Evolutionary conservation across 1,140 invertebrate genomes (phyloP), one percentile per base, ranked within the genome.

Genomic region (Bombus superbus): DNA sequence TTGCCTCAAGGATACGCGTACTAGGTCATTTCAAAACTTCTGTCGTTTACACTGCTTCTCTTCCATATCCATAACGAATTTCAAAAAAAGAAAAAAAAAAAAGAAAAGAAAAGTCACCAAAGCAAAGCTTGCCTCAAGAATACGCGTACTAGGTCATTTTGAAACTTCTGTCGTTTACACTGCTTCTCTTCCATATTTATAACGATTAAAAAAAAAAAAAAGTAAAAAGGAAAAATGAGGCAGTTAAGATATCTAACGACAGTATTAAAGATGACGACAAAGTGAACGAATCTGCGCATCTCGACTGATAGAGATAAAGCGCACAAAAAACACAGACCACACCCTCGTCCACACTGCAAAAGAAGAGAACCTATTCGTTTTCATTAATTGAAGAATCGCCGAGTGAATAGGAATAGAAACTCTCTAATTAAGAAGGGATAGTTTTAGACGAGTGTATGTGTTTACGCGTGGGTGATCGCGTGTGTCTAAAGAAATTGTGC

Each of bases 351-450:
- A 53, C 47, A 2, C 18, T 32, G 6, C 1, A 18, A 64, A 57
- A 32, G n/a, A 71, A 53, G 62, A n/a, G 35, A 62, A 28, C 59
- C 53, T 35, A 44, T 83, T 81, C n/a, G 53, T 84, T 81, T 68
- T 81, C 81, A 84, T 90, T 83, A 83, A 83, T 42, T 72, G 38
- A 72, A 77, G 72, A 76, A 86, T 83, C 75, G 66, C 35, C 42
- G 66, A 44, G 18, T 40, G 71, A 83, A 68, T 76, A 84, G n/a
- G n/a, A n/a, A n/a, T n/a, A n/a, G n/a, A n/a, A n/a, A n/a, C 80
- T 28, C 57, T 64, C 44, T 87, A 90, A 89, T 90, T 90, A 89
- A 89, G 76, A 72, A n/a, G 35, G 40, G 32, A 80, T 47, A 76
- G 47, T 84, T 89, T 87, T 69, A 42, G 44, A 47, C 22, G 38